phyloP scores from a whole-genome alignment of 64 coral and sea anemone species.

The Actinia tenebrosa region DNA sequence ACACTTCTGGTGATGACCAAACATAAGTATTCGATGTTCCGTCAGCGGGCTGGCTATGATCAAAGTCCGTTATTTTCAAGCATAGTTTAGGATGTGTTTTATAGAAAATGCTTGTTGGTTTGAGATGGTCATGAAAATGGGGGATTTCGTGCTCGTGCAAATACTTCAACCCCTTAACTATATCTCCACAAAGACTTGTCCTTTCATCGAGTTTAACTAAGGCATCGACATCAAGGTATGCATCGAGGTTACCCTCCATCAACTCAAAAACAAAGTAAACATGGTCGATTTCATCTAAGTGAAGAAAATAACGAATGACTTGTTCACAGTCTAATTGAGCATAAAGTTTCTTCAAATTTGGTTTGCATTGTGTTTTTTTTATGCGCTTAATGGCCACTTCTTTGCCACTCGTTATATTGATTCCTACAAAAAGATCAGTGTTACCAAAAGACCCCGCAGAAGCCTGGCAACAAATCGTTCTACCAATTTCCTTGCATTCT shows the following conservation, averaged over 20 bases:
- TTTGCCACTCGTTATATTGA: neutral
- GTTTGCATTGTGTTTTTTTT: neutral
- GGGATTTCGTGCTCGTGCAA: neutral
- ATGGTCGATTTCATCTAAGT: neutral
- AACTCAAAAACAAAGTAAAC: conserved; percentile 6
- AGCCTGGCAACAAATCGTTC: neutral
- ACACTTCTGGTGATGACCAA: neutral
- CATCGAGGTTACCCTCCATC: conserved; percentile 2
- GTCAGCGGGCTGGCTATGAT: neutral
- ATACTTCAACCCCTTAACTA: neutral
- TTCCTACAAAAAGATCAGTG: neutral
- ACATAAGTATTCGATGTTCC: neutral
- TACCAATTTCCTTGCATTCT: neutral
- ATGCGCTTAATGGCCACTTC: neutral
- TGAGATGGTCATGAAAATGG: neutral
- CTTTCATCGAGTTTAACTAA: too few species aligned
- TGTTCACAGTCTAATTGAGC: neutral
- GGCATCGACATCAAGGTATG: neutral
- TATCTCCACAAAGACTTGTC: neutral
- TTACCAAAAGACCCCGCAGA: neutral
- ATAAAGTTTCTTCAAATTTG: neutral
- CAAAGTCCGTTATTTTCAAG: neutral
- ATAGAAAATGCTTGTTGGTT: neutral
- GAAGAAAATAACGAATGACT: neutral
- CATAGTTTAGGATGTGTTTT: neutral